These are phyloP conservation scores for Erynnis tages DNA, from an alignment of 2,888 invertebrate genomes.

Conservation along the genomic window DNA sequence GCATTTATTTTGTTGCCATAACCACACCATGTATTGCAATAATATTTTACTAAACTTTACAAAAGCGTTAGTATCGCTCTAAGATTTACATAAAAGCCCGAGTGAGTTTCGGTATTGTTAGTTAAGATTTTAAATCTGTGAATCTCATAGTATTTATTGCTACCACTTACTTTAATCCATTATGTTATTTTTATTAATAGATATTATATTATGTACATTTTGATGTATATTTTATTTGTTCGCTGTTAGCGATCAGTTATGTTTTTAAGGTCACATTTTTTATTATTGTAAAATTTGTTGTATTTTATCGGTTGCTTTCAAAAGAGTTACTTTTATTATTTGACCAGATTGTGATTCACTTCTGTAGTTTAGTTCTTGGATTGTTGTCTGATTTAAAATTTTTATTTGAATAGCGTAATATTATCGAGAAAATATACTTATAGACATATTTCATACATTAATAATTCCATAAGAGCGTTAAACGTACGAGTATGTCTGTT, in stretches of 20 bases:
- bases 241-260: constrained; percentile 70
- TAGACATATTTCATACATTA: constrained; percentile 31
- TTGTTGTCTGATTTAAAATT: constrained; percentile 61
- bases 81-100: constrained; percentile 71
- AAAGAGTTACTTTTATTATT: constrained; percentile 62
- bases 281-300: constrained; percentile 77
- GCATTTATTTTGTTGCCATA: constrained; percentile 83
- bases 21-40: constrained; percentile 80
- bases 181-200: constrained; percentile 77
- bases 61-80: constrained; percentile 74
- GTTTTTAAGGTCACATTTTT: constrained; percentile 74
- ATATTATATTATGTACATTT: constrained; percentile 81
- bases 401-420: constrained; percentile 52
- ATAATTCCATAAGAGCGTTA: constrained; percentile 63
- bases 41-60: constrained; percentile 81
- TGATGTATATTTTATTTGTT: constrained; percentile 80
- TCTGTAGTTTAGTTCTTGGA: constrained; percentile 57
- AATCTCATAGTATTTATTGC: constrained; percentile 82
- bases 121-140: constrained; percentile 81
- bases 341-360: constrained; percentile 62
- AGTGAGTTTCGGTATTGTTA: constrained; percentile 77
- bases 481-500: constrained; percentile 66
- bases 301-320: constrained; percentile 71
- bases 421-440: constrained; percentile 49
- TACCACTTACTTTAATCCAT: constrained; percentile 78